Evolutionary conservation across 2,113 vertebrate species (phyloP), one percentile per base, ranked within the genome.

Genomic region (Corythaixoides concolor): DNA sequence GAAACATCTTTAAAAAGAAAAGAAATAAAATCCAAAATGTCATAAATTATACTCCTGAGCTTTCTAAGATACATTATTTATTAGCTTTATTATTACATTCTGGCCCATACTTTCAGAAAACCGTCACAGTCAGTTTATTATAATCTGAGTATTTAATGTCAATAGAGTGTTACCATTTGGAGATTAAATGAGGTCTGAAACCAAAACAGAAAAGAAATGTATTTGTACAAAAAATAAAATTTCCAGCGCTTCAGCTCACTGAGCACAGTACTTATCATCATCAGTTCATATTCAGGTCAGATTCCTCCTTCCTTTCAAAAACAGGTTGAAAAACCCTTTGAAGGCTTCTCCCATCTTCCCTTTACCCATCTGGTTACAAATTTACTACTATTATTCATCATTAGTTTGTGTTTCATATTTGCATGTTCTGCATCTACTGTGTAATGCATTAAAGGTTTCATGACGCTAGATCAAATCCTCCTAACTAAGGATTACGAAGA

Each of bases 241-340:
- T 97, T 95, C 43, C 41, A 28, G n/a, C 14, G 19, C 66, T 79
- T 94, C 47, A 11, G 85, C 66, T 95, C 69, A 74, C 67, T 77
- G 69, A 96, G 43, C 83, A 87, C 68, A 92, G 69, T 70, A 76
- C 84, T 95, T 97, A 92, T 94, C 84, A 89, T 85, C 92, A 93
- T 96, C 69, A 95, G 81, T 95, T 97, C 86, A 88, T 96, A 96
- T 94, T 92, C 72, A 95, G 95, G 90, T 91, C 74, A 96, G 47
- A 60, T 88, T 93, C 80, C 30, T 85, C 58, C 45, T 95, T 83
- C 47, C 59, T 73, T 92, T 96, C 91, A 89, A 96, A 97, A 95
- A 76, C 64, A 80, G 88, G 89, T 95, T 84, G 74, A 87, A 81
- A 87, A 87, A 75, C 23, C 69, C 76, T 93, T 95, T 90, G 74